Conservation (phyloP, 2,113 vertebrate species). For the Synchiropus splendidus region DNA sequence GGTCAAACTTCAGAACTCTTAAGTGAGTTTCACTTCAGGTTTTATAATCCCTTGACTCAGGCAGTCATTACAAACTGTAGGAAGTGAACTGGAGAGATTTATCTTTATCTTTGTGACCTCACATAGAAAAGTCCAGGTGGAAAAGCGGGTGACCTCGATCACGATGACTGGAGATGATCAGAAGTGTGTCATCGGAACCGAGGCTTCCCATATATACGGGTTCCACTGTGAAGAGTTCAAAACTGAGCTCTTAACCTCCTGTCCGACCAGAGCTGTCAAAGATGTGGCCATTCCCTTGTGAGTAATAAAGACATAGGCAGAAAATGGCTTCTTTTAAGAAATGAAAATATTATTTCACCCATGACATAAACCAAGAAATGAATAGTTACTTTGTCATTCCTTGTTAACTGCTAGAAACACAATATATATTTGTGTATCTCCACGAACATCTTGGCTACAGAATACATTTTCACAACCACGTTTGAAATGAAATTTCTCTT, state of each 20-base stretch:
- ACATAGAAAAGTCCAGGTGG: conserved; percentile 70
- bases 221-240: conserved; percentile 68
- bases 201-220: conserved; percentile 70
- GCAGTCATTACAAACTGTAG: no score
- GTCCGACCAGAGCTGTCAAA: conserved; percentile 68
- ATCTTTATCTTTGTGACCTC: background rate
- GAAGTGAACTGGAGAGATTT: background rate
- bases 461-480: no score
- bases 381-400: no score
- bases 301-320: no score
- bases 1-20: conserved; percentile 69
- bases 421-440: no score
- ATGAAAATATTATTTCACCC: no score
- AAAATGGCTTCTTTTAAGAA: no score
- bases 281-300: conserved; percentile 75
- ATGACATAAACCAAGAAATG: no score
- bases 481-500: no score
- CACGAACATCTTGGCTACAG: no score
- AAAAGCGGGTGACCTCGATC: conserved; percentile 77
- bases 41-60: no score
- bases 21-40: conserved; percentile 64
- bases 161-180: conserved; percentile 67
- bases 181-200: conserved; percentile 77
- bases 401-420: no score
- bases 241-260: conserved; percentile 70